Percentiles rank a stretch among this genome's conserved stretches.
These are phyloP conservation scores for Ivindomyrus marchei DNA, from an alignment of 2,113 vertebrate genomes.

Conservation along the genomic window DNA sequence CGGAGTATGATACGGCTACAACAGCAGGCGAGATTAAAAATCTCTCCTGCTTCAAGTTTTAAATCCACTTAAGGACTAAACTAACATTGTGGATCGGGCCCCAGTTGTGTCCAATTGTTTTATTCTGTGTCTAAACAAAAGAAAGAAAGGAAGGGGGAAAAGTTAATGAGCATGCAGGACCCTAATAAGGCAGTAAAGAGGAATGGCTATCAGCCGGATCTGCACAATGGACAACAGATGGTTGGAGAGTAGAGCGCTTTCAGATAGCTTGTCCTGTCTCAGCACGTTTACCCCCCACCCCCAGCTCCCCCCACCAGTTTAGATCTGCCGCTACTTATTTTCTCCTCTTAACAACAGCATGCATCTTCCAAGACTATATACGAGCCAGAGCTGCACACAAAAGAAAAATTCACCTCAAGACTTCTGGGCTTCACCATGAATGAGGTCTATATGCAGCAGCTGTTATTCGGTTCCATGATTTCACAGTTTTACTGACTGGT, in stretches of 20 bases:
- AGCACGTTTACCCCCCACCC: conserved; percentile 45
- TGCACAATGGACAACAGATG: conserved; percentile 43
- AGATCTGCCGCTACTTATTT: conserved; percentile 33
- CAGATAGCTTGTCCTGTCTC: conserved; percentile 38
- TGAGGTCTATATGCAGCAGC: not conserved
- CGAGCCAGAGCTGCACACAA: not conserved
- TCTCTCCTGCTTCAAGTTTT: conserved; percentile 11
- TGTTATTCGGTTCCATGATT: not conserved
- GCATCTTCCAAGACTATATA: not conserved
- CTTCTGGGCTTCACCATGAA: not conserved
- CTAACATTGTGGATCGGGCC: not conserved
- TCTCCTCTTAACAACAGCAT: conserved; percentile 37
- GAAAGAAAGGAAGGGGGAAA: conserved; percentile 26
- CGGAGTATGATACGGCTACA: not conserved
- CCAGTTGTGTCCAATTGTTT: not conserved
- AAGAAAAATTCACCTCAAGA: not conserved
- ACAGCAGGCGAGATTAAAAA: conserved; percentile 11
- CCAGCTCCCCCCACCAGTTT: conserved; percentile 39
- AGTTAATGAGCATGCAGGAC: conserved; percentile 29
- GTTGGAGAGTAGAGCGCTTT: conserved; percentile 30
- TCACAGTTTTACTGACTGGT: conserved; percentile 47
- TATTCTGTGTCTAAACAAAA: conserved; percentile 32
- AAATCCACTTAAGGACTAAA: conserved; percentile 14
- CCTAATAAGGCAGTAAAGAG: conserved; percentile 29
- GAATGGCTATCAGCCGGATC: conserved; percentile 34